phyloP scores from a whole-genome alignment of 2,113 vertebrate genomes.

The Istiophorus platypterus region DNA sequence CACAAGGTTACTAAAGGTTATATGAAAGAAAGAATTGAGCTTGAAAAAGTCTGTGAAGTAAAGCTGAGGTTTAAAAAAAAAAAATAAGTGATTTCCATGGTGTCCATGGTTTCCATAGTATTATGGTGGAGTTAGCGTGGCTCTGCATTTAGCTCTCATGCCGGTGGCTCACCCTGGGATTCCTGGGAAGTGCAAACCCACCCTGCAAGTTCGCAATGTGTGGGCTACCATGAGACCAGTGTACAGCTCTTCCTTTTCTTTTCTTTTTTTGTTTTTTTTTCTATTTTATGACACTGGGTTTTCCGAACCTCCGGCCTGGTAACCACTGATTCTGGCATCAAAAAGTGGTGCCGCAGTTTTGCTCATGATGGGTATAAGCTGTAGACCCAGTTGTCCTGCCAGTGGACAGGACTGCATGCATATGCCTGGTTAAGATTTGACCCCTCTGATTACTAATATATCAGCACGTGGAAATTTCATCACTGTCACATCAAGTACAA shows the following conservation, averaged over 20 bases:
- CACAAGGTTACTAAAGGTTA: constrained; percentile 9
- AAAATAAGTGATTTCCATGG: constrained; percentile 59
- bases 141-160: constrained; percentile 77
- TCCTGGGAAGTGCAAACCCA: constrained; percentile 73
- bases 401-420: constrained; percentile 5
- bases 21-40: constrained; percentile 6
- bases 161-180: constrained; percentile 72
- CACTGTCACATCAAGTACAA: neutral
- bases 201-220: constrained; percentile 74
- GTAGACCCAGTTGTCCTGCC: constrained; percentile 21
- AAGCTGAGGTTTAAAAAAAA: neutral
- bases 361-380: constrained; percentile 49
- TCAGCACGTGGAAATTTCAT: constrained; percentile 10
- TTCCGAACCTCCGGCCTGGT: constrained; percentile 58
- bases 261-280: constrained; percentile 42
- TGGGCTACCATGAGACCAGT: constrained; percentile 67
- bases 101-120: constrained; percentile 81
- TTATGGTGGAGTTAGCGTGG: constrained; percentile 76
- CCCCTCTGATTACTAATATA: neutral
- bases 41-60: constrained; percentile 14
- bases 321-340: constrained; percentile 59
- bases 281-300: constrained; percentile 72
- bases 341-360: constrained; percentile 45
- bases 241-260: constrained; percentile 49
- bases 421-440: neutral